These are phyloP conservation scores for Suricata suricatta DNA, from an alignment of 2,113 vertebrate genomes.

Conservation along the genomic window DNA sequence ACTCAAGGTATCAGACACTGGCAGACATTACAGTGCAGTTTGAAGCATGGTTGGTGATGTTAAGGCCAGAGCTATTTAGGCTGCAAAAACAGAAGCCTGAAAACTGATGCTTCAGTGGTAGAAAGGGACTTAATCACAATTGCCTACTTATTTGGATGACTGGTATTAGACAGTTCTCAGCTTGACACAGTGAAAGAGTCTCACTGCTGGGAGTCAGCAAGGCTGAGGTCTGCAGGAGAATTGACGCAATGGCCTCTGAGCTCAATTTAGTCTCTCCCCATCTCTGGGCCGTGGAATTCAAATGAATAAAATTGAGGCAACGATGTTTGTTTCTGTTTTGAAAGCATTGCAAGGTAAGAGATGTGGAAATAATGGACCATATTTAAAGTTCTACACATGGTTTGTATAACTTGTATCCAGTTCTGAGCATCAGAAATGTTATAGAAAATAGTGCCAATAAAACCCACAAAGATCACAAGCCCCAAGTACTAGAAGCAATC, in stretches of 20 bases:
- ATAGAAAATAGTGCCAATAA: not conserved
- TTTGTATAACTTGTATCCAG: not conserved
- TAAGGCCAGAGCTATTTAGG: not conserved
- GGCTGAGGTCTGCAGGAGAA: not conserved
- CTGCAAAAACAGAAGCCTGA: not conserved
- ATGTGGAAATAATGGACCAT: not conserved
- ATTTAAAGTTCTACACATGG: not conserved
- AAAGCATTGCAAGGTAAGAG: slow-evolving; percentile 32
- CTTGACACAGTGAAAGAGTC: not conserved
- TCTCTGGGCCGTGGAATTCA: not conserved
- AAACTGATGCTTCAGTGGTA: not conserved
- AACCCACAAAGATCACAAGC: slow-evolving; percentile 42
- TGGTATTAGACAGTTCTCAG: not conserved
- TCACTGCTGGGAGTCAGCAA: not conserved
- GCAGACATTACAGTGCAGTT: not conserved
- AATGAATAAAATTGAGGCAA: not conserved
- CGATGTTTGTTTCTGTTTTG: not conserved
- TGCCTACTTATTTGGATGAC: slow-evolving; percentile 27
- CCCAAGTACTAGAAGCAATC: not conserved
- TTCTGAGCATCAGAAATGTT: not conserved
- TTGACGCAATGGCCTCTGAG: not conserved
- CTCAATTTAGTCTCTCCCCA: not conserved
- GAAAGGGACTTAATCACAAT: slow-evolving; percentile 6
- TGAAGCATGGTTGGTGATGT: not conserved
- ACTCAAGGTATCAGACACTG: not conserved